These are phyloP conservation scores for Oreochromis mossambicus DNA, from an alignment of 2,797 vertebrate species.

Conservation along the genomic window DNA sequence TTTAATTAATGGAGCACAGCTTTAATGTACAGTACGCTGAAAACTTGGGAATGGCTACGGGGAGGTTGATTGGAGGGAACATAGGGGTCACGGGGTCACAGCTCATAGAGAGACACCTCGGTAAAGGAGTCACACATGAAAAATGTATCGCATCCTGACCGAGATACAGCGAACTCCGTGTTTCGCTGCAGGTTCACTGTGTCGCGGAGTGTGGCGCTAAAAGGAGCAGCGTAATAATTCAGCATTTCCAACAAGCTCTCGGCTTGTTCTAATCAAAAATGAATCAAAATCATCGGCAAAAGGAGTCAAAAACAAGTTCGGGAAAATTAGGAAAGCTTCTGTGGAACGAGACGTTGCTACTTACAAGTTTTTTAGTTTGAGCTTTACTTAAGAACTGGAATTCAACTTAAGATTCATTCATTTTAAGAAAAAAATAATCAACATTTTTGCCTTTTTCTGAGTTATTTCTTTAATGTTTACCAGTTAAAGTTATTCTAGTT, in stretches of 20 bases:
- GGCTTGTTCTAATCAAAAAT: background rate
- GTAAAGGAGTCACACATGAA: conserved; percentile 53
- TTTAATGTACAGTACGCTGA: conserved; percentile 50
- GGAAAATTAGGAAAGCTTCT: background rate
- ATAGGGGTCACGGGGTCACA: conserved; percentile 21
- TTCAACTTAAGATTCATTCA: background rate
- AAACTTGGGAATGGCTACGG: background rate
- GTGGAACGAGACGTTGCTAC: background rate
- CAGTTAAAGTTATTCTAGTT: background rate
- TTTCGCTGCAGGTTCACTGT: background rate
- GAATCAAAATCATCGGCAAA: background rate
- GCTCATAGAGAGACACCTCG: conserved; percentile 26
- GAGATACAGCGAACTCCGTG: background rate
- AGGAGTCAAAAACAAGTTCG: background rate
- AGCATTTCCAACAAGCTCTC: background rate
- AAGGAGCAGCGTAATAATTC: background rate
- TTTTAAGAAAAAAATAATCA: background rate
- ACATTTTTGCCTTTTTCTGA: background rate
- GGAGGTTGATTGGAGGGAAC: conserved; percentile 28
- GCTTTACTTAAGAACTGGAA: background rate
- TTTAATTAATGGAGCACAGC: conserved; percentile 63
- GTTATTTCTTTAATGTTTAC: fast-evolving
- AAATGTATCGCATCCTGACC: conserved; percentile 46
- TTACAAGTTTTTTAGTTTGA: background rate
- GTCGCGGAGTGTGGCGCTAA: background rate